phyloP scores from a whole-genome alignment of 2,113 vertebrate species.

The Polypterus senegalus region DNA sequence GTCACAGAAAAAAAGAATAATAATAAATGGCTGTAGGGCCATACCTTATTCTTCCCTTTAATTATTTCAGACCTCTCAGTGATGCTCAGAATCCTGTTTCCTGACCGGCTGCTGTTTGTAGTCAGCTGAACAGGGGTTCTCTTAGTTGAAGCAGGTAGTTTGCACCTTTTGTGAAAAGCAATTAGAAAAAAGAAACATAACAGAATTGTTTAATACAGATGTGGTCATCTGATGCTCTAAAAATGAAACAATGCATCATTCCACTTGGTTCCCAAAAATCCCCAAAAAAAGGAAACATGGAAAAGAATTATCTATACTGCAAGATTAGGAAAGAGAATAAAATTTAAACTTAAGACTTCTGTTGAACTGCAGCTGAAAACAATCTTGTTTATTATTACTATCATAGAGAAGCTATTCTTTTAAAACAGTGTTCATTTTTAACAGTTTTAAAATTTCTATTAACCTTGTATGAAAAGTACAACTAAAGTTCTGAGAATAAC shows the following conservation, averaged over 20 bases:
- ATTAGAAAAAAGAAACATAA: slow-evolving; percentile 15
- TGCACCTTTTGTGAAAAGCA: slow-evolving; percentile 38
- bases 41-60: slow-evolving; percentile 84
- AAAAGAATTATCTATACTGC: too few species aligned
- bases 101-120: slow-evolving; percentile 36
- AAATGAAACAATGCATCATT: neutral
- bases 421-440: too few species aligned
- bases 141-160: slow-evolving; percentile 33
- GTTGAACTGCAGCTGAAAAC: too few species aligned
- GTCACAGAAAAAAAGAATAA: neutral
- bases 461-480: too few species aligned
- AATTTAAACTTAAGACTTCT: too few species aligned
- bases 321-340: too few species aligned
- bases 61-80: slow-evolving; percentile 62
- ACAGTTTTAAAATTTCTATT: too few species aligned
- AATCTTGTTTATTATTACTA: too few species aligned
- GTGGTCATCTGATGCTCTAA: neutral
- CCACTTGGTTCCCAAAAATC: slow-evolving; percentile 1
- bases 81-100: slow-evolving; percentile 81
- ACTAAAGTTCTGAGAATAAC: too few species aligned
- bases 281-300: neutral
- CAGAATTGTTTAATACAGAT: slow-evolving; percentile 12
- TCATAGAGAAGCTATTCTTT: too few species aligned
- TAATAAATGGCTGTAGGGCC: slow-evolving; percentile 2
- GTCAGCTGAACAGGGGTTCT: slow-evolving; percentile 38